These are phyloP conservation scores for Chroicocephalus ridibundus DNA, from an alignment of 2,113 vertebrate genomes.

Conservation along the genomic window DNA sequence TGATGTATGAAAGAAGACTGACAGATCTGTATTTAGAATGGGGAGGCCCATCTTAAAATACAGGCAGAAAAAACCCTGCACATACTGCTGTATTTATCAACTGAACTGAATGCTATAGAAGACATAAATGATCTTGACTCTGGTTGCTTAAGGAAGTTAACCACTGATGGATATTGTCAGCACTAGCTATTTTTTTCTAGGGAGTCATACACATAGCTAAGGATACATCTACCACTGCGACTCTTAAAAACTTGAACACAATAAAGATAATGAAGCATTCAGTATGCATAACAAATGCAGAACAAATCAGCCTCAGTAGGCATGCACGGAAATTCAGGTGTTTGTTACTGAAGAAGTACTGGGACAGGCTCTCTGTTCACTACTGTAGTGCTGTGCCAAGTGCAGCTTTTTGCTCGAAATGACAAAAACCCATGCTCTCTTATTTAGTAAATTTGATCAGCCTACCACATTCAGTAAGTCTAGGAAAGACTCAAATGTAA, in stretches of 20 bases:
- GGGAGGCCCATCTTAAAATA: not conserved
- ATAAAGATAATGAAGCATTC: not conserved
- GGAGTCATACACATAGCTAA: not conserved
- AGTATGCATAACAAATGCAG: not conserved
- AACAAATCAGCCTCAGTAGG: not conserved
- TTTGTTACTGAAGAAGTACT: not conserved
- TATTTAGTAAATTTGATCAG: not conserved
- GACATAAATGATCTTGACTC: not conserved
- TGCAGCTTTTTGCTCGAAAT: not conserved
- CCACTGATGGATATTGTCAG: not conserved
- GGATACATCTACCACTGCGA: not conserved
- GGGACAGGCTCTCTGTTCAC: rapidly evolving
- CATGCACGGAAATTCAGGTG: not conserved
- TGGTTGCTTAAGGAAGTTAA: not conserved
- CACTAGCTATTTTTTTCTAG: not conserved
- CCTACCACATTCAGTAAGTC: not conserved
- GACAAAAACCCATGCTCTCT: not conserved
- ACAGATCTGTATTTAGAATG: not conserved
- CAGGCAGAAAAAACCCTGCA: not conserved
- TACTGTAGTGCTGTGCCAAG: not conserved
- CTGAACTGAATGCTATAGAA: not conserved
- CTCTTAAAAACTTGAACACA: not conserved
- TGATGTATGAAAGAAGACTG: not conserved
- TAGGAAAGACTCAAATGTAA: not conserved
- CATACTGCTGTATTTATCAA: not conserved